These are phyloP conservation scores for Anarrhichthys ocellatus DNA, from an alignment of 2,113 vertebrate species.

Conservation along the genomic window DNA sequence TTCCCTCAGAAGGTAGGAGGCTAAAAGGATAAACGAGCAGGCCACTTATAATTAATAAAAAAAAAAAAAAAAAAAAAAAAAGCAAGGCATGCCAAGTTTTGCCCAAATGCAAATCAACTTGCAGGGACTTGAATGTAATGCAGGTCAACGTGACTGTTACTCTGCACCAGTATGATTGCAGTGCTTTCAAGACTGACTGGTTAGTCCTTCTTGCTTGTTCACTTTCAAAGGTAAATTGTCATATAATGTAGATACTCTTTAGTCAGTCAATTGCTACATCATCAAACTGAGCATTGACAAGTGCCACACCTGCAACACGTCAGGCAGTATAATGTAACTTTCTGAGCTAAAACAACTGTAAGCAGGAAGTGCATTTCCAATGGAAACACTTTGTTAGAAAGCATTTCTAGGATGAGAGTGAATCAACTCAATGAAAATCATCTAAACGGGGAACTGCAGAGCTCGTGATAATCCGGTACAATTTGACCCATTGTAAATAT, in stretches of 20 bases:
- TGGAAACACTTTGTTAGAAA: no score
- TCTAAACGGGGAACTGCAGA: background rate
- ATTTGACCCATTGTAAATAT: background rate
- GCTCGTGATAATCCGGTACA: background rate
- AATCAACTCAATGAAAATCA: background rate
- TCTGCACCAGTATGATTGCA: background rate
- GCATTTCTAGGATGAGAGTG: background rate
- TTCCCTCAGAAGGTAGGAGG: background rate
- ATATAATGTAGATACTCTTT: background rate
- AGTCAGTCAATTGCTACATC: background rate
- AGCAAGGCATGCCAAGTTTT: background rate
- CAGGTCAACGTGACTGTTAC: background rate
- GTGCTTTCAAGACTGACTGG: background rate
- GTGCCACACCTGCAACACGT: background rate
- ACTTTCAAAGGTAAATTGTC: background rate
- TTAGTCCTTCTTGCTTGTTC: background rate
- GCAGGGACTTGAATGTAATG: constrained; percentile 31
- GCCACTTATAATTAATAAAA: background rate
- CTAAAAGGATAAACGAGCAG: background rate
- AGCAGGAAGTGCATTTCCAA: background rate
- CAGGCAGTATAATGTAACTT: background rate
- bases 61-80: background rate
- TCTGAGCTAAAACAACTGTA: background rate
- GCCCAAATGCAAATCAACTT: constrained; percentile 1
- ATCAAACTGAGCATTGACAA: background rate